These are phyloP conservation scores for Dorcus parallelipipedus DNA, from an alignment of 2,888 invertebrate genomes.

Conservation along the genomic window DNA sequence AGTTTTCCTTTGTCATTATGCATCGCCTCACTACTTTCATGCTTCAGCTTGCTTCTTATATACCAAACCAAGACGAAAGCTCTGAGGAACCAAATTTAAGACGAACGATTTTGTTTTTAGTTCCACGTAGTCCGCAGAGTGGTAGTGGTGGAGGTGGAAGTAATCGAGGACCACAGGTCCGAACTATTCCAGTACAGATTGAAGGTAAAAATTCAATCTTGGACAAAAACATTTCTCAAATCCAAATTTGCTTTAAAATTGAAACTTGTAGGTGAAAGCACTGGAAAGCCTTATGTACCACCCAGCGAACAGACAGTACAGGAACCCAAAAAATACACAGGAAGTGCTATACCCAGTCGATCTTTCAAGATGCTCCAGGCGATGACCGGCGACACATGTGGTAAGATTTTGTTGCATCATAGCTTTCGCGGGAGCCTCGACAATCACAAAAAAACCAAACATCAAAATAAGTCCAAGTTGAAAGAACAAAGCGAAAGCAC, in stretches of 20 bases:
- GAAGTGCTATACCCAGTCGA: conserved; percentile 76
- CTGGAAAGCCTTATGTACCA: conserved; percentile 49
- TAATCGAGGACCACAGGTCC: conserved; percentile 43
- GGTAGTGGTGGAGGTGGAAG: conserved; percentile 5
- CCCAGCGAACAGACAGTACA: conserved; percentile 65
- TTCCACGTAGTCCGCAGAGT: conserved; percentile 11
- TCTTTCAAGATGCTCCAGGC: conserved; percentile 77
- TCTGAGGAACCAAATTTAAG: not conserved
- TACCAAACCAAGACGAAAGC: not conserved
- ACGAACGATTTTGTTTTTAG: not conserved
- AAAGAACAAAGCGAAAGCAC: no score
- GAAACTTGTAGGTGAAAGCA: conserved; percentile 33
- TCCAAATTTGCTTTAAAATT: not conserved
- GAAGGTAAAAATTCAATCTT: conserved; percentile 48
- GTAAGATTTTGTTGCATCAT: conserved; percentile 48
- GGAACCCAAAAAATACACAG: conserved; percentile 71
- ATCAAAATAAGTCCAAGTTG: no score
- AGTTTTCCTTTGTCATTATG: not conserved
- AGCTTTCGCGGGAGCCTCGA: no score
- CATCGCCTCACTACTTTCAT: not conserved
- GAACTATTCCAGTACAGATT: conserved; percentile 66
- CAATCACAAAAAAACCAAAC: no score
- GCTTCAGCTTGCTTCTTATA: conserved; percentile 4
- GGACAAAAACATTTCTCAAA: not conserved
- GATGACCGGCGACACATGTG: conserved; percentile 67